phyloP scores from a whole-genome alignment of 2,888 invertebrate species.

The Rhamnusium bicolor region DNA sequence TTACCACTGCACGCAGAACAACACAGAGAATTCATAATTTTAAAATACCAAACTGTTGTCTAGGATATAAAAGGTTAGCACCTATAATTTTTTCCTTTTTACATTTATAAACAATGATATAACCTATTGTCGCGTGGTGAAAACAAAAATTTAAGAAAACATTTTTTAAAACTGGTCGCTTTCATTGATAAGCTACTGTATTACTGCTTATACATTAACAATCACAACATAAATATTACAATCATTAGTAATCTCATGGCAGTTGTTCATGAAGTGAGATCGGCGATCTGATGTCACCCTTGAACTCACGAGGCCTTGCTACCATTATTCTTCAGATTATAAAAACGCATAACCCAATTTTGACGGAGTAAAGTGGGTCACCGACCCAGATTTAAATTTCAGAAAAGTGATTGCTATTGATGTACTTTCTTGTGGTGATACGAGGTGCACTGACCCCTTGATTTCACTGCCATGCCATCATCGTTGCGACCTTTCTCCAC shows the following conservation, averaged over 20 bases:
- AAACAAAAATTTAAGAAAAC: too few species aligned
- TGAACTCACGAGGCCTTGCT: slow-evolving; percentile 56
- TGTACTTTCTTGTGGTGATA: slow-evolving; percentile 60
- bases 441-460: slow-evolving; percentile 61
- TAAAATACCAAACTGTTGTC: too few species aligned
- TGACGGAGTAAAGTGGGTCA: slow-evolving; percentile 58
- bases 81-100: too few species aligned
- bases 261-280: slow-evolving; percentile 17
- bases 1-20: too few species aligned
- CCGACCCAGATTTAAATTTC: slow-evolving; percentile 59
- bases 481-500: slow-evolving; percentile 61
- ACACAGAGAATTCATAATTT: too few species aligned
- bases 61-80: too few species aligned
- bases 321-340: slow-evolving; percentile 49
- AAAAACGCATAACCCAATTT: slow-evolving; percentile 65
- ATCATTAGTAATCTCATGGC: slow-evolving; percentile 13
- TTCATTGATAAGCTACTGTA: too few species aligned
- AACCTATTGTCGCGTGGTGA: too few species aligned
- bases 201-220: not conserved
- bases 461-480: slow-evolving; percentile 62
- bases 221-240: not conserved
- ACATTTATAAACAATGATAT: too few species aligned
- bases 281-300: slow-evolving; percentile 47
- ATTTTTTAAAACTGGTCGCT: too few species aligned
- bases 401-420: slow-evolving; percentile 57